These are phyloP conservation scores for Acridotheres tristis DNA, from an alignment of 2,797 vertebrate species.

Conservation along the genomic window DNA sequence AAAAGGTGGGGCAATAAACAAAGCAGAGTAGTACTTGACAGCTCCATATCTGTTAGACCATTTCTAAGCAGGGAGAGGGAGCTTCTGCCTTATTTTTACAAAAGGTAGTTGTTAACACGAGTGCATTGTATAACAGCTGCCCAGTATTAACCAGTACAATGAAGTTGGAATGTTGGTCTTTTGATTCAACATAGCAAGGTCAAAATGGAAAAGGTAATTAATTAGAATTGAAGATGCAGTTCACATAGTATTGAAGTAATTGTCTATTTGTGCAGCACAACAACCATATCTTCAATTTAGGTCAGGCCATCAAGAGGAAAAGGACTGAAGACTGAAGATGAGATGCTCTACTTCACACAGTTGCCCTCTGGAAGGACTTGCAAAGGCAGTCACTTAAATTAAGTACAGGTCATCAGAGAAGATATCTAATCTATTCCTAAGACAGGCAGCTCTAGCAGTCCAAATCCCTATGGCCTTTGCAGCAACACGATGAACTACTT, in stretches of 20 bases:
- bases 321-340: slow-evolving; percentile 68
- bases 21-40: not conserved
- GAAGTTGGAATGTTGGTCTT: not conserved
- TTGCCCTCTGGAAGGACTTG: slow-evolving; percentile 77
- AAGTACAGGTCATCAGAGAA: slow-evolving; percentile 86
- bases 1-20: not conserved
- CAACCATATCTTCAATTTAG: slow-evolving; percentile 82
- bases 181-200: not conserved
- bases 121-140: not conserved
- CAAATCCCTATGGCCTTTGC: slow-evolving; percentile 77
- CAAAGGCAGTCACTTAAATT: slow-evolving; percentile 90
- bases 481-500: slow-evolving; percentile 60
- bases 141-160: not conserved
- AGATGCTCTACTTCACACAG: slow-evolving; percentile 81
- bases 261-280: slow-evolving; percentile 48
- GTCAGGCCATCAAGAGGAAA: slow-evolving; percentile 81
- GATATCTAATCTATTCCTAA: slow-evolving; percentile 76
- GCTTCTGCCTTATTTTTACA: not conserved
- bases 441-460: slow-evolving; percentile 66
- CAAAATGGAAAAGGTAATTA: not conserved
- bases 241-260: not conserved
- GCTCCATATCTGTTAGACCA: not conserved
- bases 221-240: not conserved
- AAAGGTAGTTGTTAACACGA: not conserved
- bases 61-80: not conserved